These are phyloP conservation scores for Archocentrus centrarchus DNA, from an alignment of 2,113 vertebrate species.

Conservation along the genomic window DNA sequence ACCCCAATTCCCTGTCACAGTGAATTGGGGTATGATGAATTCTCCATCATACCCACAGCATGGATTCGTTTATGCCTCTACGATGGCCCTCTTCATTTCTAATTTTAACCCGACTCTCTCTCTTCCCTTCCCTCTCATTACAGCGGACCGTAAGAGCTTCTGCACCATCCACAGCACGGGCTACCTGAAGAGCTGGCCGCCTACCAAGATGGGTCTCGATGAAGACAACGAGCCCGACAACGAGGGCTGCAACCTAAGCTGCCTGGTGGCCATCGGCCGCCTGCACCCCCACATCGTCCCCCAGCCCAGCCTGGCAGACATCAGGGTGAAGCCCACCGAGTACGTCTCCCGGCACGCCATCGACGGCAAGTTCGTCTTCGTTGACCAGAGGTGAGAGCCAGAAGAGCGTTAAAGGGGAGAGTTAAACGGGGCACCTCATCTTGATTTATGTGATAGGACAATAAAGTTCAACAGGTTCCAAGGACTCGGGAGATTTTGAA, in stretches of 20 bases:
- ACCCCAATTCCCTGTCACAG: not conserved
- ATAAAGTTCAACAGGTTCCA: not conserved
- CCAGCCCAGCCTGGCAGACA: slow-evolving; percentile 90
- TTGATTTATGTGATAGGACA: not conserved
- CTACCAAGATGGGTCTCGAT: slow-evolving; percentile 97
- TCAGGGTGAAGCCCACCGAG: slow-evolving; percentile 95
- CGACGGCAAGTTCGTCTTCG: slow-evolving; percentile 99
- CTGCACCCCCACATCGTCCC: slow-evolving; percentile 94
- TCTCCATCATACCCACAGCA: slow-evolving; percentile 16
- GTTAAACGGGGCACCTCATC: not conserved
- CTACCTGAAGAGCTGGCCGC: slow-evolving; percentile 98
- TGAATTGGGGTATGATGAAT: not conserved
- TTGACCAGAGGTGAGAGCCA: slow-evolving; percentile 94
- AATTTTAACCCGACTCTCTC: not conserved
- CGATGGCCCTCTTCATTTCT: not conserved
- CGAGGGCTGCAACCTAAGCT: slow-evolving; percentile 97
- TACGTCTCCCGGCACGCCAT: slow-evolving; percentile 97
- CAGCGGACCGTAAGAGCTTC: slow-evolving; percentile 98
- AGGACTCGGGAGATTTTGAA: not conserved
- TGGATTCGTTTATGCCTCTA: not conserved
- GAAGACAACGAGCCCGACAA: slow-evolving; percentile 97
- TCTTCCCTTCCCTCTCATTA: not conserved
- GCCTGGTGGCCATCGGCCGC: slow-evolving; percentile 96
- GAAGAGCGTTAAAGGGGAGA: not conserved
- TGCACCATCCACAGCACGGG: slow-evolving; percentile 99